Percentiles rank a stretch among this genome's conserved stretches.
phyloP scores from a whole-genome alignment of 1,140 invertebrate genomes.

The Trichomalopsis sarcophagae region DNA sequence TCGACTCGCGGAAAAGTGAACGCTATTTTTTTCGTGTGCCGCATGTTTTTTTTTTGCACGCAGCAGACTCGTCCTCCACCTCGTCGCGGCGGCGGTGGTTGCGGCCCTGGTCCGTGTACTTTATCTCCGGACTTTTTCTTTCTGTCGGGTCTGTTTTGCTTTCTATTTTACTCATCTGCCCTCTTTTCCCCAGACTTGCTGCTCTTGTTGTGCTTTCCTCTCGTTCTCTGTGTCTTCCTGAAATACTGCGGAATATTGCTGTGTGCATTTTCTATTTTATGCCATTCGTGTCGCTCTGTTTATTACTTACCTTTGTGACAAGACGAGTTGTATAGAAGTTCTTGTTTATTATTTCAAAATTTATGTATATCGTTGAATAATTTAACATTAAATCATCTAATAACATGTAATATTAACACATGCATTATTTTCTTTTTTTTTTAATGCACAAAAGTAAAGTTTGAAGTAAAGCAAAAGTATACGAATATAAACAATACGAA shows the following conservation, averaged over 20 bases:
- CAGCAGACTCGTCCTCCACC: conserved; percentile 28
- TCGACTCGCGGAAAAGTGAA: conserved; percentile 15
- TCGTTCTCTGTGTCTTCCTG: conserved; percentile 40
- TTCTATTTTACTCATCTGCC: conserved; percentile 14
- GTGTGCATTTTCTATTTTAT: neutral
- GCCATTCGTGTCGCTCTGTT: neutral
- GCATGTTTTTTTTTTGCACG: conserved; percentile 17
- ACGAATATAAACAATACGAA: no score
- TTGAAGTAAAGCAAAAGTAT: no score
- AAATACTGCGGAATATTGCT: neutral
- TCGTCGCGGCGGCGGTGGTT: neutral
- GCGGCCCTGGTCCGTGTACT: conserved; percentile 8
- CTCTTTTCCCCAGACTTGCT: conserved; percentile 5
- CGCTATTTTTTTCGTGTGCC: conserved; percentile 17
- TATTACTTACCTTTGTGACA: neutral
- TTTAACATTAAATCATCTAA: no score
- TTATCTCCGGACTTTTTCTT: conserved; percentile 42
- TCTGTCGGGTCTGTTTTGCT: conserved; percentile 24
- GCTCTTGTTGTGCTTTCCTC: conserved; percentile 47
- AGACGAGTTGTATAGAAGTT: neutral
- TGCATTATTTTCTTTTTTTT: no score
- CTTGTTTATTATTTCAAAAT: neutral
- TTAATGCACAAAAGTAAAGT: no score
- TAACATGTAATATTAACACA: no score
- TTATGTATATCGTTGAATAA: no score